Base-by-base conservation (phyloP, 1,140 invertebrate genomes). In the Dendrolimus punctatus region DNA sequence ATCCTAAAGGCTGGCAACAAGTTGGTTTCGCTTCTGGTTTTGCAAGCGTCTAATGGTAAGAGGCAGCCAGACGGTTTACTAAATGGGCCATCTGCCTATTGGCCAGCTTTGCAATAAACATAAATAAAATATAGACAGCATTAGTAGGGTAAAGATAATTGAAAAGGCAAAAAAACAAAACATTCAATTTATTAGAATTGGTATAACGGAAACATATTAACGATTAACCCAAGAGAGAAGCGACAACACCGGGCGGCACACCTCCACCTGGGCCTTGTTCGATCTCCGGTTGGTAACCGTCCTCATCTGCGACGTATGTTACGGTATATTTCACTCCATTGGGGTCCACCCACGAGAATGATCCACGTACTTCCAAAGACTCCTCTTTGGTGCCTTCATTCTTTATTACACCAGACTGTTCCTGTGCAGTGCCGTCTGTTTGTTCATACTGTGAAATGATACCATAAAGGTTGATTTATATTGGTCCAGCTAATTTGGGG, bases 241-340 rank as follows among this genome's bases (percentile, higher is more conserved):
- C 73, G n/a, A 78, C 58, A 5, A 72, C 58, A 6, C 58, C 71
- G 5, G 66, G 54, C 2, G 76, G 69, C 2, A 76, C 66, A 4
- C 88, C 84, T 47, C 92, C 92, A 55, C 92, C 91, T 4, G 91
- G 89, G 40, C 91, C 92, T 41, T 89, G 83, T 44, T 76, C 76
- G 40, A 87, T 86, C n/a, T 71, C 62, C 5, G 91, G 88, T 53
- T 90, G 89, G 82, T 90, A 93, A 41, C 92, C 93, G 54, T 92
- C 91, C 60, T 93, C 91, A 68, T 94, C 94, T 50, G 94, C 93
- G 38, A 91, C 87, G 79, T 95, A 95, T 5, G 85, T 90, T 4
- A 95, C 80, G 4, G 69, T 80, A 69, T 91, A 89, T 1, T 68
- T 79, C 6, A 88, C 73, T 8, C 90, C 90, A 60, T 90, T 87